Conservation (phyloP, 2,113 vertebrate genomes). For the Thalassarche chlororhynchos region DNA sequence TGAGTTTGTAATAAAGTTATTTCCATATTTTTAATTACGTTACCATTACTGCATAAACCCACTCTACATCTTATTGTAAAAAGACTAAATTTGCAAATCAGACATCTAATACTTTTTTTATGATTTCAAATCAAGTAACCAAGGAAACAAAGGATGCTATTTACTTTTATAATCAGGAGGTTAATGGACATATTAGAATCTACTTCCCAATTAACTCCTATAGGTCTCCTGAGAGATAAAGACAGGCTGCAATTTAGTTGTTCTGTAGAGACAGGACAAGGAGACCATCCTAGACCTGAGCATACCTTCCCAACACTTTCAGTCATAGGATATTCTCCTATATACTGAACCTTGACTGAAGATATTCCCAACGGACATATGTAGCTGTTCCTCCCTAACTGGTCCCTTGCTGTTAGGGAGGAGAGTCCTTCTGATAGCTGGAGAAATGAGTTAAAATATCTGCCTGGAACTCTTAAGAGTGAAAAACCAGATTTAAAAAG, state of each 20-base stretch:
- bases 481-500: background rate
- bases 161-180: background rate
- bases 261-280: background rate
- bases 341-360: background rate
- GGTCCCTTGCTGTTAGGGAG: background rate
- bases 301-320: background rate
- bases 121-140: background rate
- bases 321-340: background rate
- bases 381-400: background rate
- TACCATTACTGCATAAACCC: background rate
- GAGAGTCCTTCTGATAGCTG: background rate
- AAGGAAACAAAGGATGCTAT: background rate
- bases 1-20: background rate
- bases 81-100: background rate
- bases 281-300: background rate
- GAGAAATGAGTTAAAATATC: background rate
- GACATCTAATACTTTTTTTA: background rate
- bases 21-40: background rate
- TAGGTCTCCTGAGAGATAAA: background rate
- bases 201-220: background rate
- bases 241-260: background rate
- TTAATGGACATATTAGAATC: background rate
- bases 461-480: background rate
- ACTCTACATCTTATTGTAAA: background rate
- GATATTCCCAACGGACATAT: background rate